Base-by-base conservation (phyloP, 2,888 invertebrate genomes). In the Polyommatus icarus region DNA sequence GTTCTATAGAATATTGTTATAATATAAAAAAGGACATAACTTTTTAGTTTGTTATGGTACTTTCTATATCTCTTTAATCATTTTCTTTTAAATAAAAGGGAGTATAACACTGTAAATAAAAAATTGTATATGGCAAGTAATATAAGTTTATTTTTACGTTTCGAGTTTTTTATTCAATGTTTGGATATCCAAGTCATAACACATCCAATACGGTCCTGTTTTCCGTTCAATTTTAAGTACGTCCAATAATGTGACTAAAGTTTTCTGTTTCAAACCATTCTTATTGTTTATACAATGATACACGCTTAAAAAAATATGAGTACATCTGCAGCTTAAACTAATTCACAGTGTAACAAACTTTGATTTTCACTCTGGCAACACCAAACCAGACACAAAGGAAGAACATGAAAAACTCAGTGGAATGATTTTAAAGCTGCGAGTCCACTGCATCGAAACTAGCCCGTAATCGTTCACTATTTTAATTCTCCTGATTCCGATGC, bases 41-140 rank as follows among this genome's bases (percentile, higher is more conserved):
- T 3, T 12, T 10, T 0, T 12, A 54, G 54, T 4, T 59, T 59
- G n/a, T 59, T 20, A n/a, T 59, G 59, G 0, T 54, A 54, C 18
- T 59, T 59, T 59, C 20, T 61, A 61, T 61, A 24, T 12, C 12
- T 24, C 0, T 61, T 18, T 29, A 24, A 24, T 24, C 24, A 24
- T 24, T 24, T 24, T 24, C 24, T 24, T 24, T 24, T 24, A 1
- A 1, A 24, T n/a, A 24, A 32, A 32, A 61, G 61, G 24, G 24
- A 61, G 6, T 29, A 18, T 72, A 18, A 15, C 54, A 72, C 7
- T 36, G 71, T 46, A 75, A 54, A 75, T 54, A 54, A 75, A 75
- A 54, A 54, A 29, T 10, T 46, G 10, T 50, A 24, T 75, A 75
- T 75, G 75, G 75, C 75, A 75, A 73, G 73, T 50, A 75, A 29